phyloP scores from a whole-genome alignment of 1,140 invertebrate species.

The Saxidomus purpurata region DNA sequence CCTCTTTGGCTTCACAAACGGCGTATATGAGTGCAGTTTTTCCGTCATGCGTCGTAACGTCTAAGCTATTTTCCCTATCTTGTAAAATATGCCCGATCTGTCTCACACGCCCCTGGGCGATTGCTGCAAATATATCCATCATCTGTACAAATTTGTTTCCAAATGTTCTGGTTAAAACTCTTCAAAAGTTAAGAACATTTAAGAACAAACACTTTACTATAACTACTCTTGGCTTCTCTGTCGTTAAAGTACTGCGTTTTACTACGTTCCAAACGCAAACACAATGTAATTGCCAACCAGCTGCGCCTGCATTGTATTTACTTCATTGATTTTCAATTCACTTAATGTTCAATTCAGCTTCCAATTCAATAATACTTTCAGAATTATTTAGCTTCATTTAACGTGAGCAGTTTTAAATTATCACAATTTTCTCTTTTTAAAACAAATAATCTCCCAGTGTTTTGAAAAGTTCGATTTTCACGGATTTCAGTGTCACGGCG shows the following conservation, averaged over 20 bases:
- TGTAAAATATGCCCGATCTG: conserved; percentile 41
- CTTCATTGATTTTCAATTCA: not conserved
- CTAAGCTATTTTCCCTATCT: not conserved
- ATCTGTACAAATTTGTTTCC: not conserved
- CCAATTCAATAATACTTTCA: no score
- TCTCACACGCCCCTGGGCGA: conserved; percentile 20
- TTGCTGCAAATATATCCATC: conserved; percentile 40
- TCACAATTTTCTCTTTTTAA: not conserved
- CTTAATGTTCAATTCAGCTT: not conserved
- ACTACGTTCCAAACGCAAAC: not conserved
- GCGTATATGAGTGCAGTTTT: conserved; percentile 67
- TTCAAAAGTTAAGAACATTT: no score
- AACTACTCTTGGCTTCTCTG: no score
- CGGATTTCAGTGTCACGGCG: not conserved
- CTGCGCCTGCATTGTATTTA: not conserved
- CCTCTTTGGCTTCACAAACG: conserved; percentile 64
- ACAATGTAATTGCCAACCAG: not conserved
- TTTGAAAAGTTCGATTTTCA: no score
- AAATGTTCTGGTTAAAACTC: no score
- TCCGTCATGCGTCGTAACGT: conserved; percentile 26
- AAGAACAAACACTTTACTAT: no score
- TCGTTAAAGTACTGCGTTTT: no score
- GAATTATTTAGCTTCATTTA: no score
- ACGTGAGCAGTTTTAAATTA: no score
- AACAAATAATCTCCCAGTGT: no score